Conservation (phyloP, 2,888 invertebrate species). For the Tubiluchus corallicola region DNA sequence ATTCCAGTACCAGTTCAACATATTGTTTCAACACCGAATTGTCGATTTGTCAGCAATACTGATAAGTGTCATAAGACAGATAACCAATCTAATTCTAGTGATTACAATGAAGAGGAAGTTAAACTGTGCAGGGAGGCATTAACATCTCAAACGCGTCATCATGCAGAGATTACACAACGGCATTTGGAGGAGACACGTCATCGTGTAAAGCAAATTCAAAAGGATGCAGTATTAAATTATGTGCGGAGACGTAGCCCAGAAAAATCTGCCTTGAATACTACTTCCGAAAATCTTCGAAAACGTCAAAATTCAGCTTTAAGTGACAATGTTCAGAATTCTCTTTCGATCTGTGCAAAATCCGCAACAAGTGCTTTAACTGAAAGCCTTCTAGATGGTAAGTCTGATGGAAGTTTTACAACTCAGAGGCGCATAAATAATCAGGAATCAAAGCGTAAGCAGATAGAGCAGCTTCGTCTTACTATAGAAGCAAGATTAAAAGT, state of each 20-base stretch:
- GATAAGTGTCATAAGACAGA: no score
- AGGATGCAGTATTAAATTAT: conserved; percentile 25
- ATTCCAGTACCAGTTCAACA: no score
- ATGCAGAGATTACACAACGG: conserved; percentile 17
- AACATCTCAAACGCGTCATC: conserved; percentile 18
- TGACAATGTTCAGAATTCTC: no score
- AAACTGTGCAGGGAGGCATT: conserved; percentile 20
- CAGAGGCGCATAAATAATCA: conserved; percentile 75
- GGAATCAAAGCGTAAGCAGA: conserved; percentile 65
- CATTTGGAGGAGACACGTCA: conserved; percentile 19
- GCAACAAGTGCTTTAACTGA: no score
- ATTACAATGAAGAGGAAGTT: conserved; percentile 27
- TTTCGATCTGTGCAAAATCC: no score
- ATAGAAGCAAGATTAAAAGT: conserved; percentile 76
- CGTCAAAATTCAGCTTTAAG: no score
- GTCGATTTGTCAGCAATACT: no score
- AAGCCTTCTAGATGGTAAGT: no score
- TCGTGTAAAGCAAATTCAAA: conserved; percentile 18
- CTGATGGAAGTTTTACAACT: no score
- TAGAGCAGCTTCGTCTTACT: conserved; percentile 60
- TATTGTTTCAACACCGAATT: no score
- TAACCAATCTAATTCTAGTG: no score
- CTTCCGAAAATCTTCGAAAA: conserved; percentile 18
- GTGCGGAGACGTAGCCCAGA: conserved; percentile 22
- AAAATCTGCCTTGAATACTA: conserved; percentile 12